Evolutionary conservation across 2,113 vertebrate genomes (phyloP), one percentile per base, ranked within the genome.

Genomic region (Sapayoa aenigma): DNA sequence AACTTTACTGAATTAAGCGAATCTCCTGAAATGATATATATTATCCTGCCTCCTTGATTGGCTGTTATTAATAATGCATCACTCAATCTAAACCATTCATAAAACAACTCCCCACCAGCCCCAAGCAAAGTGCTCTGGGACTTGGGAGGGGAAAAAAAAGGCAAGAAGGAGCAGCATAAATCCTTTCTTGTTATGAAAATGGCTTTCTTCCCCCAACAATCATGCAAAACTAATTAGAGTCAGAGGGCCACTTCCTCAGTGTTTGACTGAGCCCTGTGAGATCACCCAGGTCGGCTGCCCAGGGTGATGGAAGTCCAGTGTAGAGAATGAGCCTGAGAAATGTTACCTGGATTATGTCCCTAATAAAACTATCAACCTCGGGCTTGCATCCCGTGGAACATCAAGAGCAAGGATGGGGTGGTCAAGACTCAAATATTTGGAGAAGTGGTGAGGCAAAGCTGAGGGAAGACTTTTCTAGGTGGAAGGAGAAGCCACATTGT

Each of bases 201-300:
- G 52, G 71, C 71, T 93, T 93, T 94, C 83, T 73, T 93, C 75
- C 71, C 89, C 66, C 60, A 62, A 62, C 82, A 47, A 74, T 92
- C 77, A 75, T 24, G 41, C 72, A 95, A 94, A 97, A 93, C 87
- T 96, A 97, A 97, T 98, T 96, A 97, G 95, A 97, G 92, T 91
- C 92, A 90, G 83, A 94, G 80, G 81, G 80, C 42, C 2, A 1
- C 62, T 63, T 89, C 71, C 30, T 91, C 74, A 35, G 41, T 17
- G 8, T 50, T 84, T 16, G 44, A 80, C 83, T 74, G 73, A 2
- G 3, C 31, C 21, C 63, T 39, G 27, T 1, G 2, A 56, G 77
- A 71, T 42, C 2, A 1, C 39, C 39, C 20, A 20, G 47, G 25
- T 24, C 30, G 39, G 27, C 59, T 50, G 39, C 31, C 21, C 23